phyloP scores from a whole-genome alignment of 1,140 invertebrate genomes.

The Trachelipus rathkii region DNA sequence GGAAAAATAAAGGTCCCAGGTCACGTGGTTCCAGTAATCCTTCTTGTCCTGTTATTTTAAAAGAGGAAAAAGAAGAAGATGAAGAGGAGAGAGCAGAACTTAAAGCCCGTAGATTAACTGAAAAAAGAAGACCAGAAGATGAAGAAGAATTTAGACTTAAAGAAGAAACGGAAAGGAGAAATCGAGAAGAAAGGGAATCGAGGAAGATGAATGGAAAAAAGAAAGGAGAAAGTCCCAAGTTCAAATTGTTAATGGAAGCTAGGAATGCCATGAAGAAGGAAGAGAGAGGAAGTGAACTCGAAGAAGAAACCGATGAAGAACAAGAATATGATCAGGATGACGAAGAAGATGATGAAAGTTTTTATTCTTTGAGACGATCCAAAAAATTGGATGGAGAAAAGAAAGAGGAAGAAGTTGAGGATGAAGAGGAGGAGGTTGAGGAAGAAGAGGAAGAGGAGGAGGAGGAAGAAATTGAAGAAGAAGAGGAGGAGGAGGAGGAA shows the following conservation, averaged over 20 bases:
- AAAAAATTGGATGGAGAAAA: slow-evolving; percentile 19
- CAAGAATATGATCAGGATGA: slow-evolving; percentile 33
- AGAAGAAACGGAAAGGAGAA: slow-evolving; percentile 4
- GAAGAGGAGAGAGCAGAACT: slow-evolving; percentile 26
- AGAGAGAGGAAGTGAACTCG: slow-evolving; percentile 33
- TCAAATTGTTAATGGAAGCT: slow-evolving; percentile 40
- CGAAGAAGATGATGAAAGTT: slow-evolving; percentile 38
- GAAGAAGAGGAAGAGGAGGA: slow-evolving; percentile 45
- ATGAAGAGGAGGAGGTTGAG: slow-evolving; percentile 35
- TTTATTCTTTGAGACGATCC: slow-evolving; percentile 29
- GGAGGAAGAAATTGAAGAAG: slow-evolving; percentile 47
- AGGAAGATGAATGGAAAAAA: background rate
- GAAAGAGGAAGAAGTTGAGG: slow-evolving; percentile 30
- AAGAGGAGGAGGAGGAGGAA: slow-evolving; percentile 48
- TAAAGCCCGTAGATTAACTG: slow-evolving; percentile 27
- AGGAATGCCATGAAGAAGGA: slow-evolving; percentile 26
- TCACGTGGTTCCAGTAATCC: slow-evolving; percentile 26
- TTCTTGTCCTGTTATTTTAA: slow-evolving; percentile 27
- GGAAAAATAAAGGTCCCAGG: slow-evolving; percentile 27
- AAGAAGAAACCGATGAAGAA: slow-evolving; percentile 36
- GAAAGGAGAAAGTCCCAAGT: slow-evolving; percentile 37
- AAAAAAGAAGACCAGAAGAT: slow-evolving; percentile 39
- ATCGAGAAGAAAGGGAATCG: background rate
- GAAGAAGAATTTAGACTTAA: slow-evolving; percentile 27
- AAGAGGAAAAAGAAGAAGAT: slow-evolving; percentile 32